Base-by-base conservation (phyloP, 53 echinoderm and acorn worm species). In the Echinarachnius parma region DNA sequence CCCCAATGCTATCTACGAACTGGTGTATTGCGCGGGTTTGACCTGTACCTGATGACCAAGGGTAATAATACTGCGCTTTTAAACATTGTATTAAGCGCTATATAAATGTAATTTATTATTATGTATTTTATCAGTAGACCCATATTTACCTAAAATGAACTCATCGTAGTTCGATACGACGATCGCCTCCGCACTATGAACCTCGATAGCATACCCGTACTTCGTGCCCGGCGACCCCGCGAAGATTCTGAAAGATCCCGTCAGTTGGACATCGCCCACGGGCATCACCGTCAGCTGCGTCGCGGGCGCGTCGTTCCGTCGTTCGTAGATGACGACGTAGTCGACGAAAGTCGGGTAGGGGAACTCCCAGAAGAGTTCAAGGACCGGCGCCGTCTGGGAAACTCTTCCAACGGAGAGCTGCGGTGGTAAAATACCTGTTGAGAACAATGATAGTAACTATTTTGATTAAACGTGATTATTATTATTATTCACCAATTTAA, bases 381-480 rank as follows among this genome's bases (percentile, higher is more conserved):
- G 28, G 5, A 48, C 27, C 29, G 66, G 66, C 29, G 26, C 26
- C 28, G 28, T 8, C 1, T 18, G 18, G 2, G 66, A 24, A 10
- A 27, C 15, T 28, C 47, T 66, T 25, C 26, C 20, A 18, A 66
- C 48, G 48, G 66, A 66, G 33, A 66, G 66, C 15, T 28, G 47
- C 4, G 66, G 66, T 31, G 66, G 66, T 48, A 46, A 27, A 9
- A 66, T 46, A 47, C 66, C 66, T 66, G 48, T n/a, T n/a, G n/a
- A n/a, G n/a, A n/a, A n/a, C n/a, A n/a, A n/a, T n/a, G n/a, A n/a
- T n/a, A n/a, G n/a, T n/a, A n/a, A n/a, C n/a, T n/a, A n/a, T n/a
- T n/a, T n/a, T n/a, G n/a, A n/a, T n/a, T n/a, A n/a, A n/a, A n/a
- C n/a, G n/a, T n/a, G n/a, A n/a, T n/a, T n/a, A n/a, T n/a, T n/a